phyloP scores from a whole-genome alignment of 2,888 invertebrate genomes.

The Caenorhabditis sp. region DNA sequence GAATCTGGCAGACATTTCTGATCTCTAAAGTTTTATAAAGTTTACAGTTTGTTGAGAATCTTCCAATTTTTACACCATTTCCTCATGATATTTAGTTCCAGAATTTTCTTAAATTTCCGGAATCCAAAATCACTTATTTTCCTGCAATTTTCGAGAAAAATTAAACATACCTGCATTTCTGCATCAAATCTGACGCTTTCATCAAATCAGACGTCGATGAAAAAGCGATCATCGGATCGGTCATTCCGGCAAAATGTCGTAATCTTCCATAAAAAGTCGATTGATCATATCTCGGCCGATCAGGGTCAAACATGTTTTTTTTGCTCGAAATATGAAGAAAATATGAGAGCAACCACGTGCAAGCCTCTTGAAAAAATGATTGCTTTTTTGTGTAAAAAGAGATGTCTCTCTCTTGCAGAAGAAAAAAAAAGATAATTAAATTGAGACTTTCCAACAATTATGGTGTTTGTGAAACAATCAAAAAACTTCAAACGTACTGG shows the following conservation, averaged over 20 bases:
- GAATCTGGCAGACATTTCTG: too few relatives aligned
- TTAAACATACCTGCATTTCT: slow-evolving; percentile 79
- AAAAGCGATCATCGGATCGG: slow-evolving; percentile 90
- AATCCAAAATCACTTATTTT: too few relatives aligned
- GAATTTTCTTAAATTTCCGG: too few relatives aligned
- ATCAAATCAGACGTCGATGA: slow-evolving; percentile 80
- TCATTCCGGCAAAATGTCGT: slow-evolving; percentile 87
- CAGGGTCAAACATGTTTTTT: slow-evolving; percentile 45
- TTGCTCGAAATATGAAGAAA: slow-evolving; percentile 6
- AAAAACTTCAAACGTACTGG: too few relatives aligned
- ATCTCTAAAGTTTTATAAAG: too few relatives aligned
- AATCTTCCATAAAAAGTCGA: slow-evolving; percentile 85
- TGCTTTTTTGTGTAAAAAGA: slow-evolving; percentile 3
- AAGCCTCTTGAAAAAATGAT: not conserved
- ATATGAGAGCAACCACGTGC: slow-evolving; percentile 3
- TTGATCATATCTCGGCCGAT: slow-evolving; percentile 53
- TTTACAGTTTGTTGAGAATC: too few relatives aligned
- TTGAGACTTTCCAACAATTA: not conserved
- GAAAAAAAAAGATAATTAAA: not conserved
- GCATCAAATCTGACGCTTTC: slow-evolving; percentile 81
- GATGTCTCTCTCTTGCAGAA: not conserved
- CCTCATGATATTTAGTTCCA: too few relatives aligned
- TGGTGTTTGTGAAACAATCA: too few relatives aligned
- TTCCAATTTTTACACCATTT: too few relatives aligned
- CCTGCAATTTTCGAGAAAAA: not conserved